phyloP scores from a whole-genome alignment of 2,113 vertebrate genomes.

The Hyaena hyaena region DNA sequence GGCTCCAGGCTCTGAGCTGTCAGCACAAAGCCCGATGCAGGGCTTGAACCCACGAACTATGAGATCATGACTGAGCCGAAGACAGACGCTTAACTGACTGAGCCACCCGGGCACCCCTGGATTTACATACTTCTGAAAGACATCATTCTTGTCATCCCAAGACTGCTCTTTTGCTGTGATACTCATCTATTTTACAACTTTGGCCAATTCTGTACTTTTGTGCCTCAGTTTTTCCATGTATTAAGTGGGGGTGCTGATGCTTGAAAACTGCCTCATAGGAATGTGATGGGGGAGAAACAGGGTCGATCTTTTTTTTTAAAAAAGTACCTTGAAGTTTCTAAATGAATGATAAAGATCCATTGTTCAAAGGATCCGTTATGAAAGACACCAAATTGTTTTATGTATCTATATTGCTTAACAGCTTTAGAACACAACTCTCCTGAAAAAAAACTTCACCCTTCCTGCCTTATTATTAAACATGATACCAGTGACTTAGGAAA shows the following conservation, averaged over 20 bases:
- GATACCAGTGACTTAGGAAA: background rate
- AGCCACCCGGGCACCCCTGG: background rate
- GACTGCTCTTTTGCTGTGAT: background rate
- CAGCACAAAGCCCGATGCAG: too few relatives aligned
- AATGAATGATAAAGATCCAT: conserved; percentile 64
- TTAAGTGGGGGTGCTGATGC: background rate
- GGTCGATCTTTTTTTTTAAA: background rate
- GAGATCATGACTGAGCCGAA: too few relatives aligned
- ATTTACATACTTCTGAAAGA: background rate
- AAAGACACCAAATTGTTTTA: conserved; percentile 67
- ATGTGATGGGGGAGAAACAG: background rate
- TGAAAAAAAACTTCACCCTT: background rate
- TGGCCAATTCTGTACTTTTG: background rate
- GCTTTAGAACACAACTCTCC: background rate
- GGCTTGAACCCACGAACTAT: too few relatives aligned
- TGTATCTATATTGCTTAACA: conserved; percentile 30
- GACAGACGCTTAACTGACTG: too few relatives aligned
- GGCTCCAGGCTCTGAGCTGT: too few relatives aligned
- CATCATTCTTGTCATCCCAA: background rate
- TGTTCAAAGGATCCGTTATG: conserved; percentile 62
- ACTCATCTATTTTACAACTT: background rate
- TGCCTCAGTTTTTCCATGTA: conserved; percentile 28
- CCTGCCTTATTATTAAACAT: background rate
- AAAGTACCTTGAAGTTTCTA: conserved; percentile 66
- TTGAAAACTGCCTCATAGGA: conserved; percentile 12